Percentiles rank a stretch among this genome's conserved stretches.
Evolutionary conservation across 2,113 vertebrate genomes (phyloP).

Genomic region (Festucalex cinctus): DNA sequence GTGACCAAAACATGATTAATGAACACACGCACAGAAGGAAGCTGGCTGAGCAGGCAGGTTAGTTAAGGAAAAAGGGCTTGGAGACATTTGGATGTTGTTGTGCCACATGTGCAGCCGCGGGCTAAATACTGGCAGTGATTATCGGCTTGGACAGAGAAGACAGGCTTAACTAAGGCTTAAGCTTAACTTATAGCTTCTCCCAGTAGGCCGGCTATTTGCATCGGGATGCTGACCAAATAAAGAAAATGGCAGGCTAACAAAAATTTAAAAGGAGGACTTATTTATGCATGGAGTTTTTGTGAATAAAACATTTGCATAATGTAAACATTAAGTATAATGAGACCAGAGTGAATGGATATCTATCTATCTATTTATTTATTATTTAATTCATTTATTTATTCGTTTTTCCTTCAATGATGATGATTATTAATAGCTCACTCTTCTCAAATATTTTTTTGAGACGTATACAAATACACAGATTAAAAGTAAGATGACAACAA

Average conservation of each 20-base stretch:
- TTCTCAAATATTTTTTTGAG: background rate
- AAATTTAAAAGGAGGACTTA: background rate
- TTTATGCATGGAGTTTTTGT: background rate
- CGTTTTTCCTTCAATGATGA: no score
- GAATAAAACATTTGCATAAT: background rate
- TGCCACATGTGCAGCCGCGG: conserved; percentile 35
- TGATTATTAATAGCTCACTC: no score
- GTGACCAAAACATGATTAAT: background rate
- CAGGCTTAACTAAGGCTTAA: conserved; percentile 51
- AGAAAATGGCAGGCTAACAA: background rate
- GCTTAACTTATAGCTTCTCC: conserved; percentile 32
- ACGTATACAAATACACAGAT: background rate
- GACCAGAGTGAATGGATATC: no score
- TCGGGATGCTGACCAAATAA: background rate
- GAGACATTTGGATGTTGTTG: conserved; percentile 24
- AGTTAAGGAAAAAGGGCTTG: background rate
- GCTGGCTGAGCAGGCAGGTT: conserved; percentile 18
- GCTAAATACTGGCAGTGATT: conserved; percentile 39
- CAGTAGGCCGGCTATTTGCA: conserved; percentile 16
- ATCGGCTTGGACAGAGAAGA: conserved; percentile 38
- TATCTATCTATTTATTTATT: no score
- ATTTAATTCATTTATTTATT: no score
- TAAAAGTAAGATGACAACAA: conserved; percentile 1
- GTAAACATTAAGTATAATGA: background rate
- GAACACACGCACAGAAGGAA: background rate